Conservation (phyloP, 2,797 vertebrate genomes). For the Pogoniulus pusillus region DNA sequence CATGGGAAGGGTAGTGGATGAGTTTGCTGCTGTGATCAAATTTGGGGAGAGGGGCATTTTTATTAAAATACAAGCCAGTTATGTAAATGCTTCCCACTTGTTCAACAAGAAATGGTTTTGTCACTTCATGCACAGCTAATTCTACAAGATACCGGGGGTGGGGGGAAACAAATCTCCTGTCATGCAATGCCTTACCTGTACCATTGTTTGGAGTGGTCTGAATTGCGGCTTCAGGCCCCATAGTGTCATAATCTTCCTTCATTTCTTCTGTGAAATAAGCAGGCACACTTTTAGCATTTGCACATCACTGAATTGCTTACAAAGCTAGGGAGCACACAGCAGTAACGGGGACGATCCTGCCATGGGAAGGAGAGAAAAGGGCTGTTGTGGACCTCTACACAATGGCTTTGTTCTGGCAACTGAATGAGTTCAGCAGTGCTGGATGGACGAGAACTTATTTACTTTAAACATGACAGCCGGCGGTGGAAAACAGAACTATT, state of each 20-base stretch:
- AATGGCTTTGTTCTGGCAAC: constrained; percentile 80
- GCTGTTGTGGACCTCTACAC: constrained; percentile 65
- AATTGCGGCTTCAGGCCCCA: constrained; percentile 90
- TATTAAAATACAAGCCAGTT: not conserved
- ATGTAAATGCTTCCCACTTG: not conserved
- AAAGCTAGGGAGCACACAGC: constrained; percentile 70
- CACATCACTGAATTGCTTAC: constrained; percentile 55
- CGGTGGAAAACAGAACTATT: constrained; percentile 76
- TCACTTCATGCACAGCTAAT: not conserved
- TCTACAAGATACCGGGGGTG: not conserved
- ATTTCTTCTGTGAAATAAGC: constrained; percentile 90
- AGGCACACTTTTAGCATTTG: constrained; percentile 71
- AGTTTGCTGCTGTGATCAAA: not conserved
- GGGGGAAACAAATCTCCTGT: not conserved
- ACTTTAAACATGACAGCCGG: constrained; percentile 87
- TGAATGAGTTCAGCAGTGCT: constrained; percentile 84
- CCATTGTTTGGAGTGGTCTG: constrained; percentile 90
- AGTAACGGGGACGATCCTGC: constrained; percentile 69
- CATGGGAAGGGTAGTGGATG: not conserved
- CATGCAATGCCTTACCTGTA: constrained; percentile 86
- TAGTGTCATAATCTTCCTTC: constrained; percentile 95
- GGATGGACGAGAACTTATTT: constrained; percentile 86
- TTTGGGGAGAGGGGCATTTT: not conserved
- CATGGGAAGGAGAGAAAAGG: constrained; percentile 72
- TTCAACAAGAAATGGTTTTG: not conserved